Percentiles rank a stretch among this genome's conserved stretches.
Evolutionary conservation across 2,888 invertebrate genomes (phyloP).

Genomic region (Bursaphelenchus okinawaensis): DNA sequence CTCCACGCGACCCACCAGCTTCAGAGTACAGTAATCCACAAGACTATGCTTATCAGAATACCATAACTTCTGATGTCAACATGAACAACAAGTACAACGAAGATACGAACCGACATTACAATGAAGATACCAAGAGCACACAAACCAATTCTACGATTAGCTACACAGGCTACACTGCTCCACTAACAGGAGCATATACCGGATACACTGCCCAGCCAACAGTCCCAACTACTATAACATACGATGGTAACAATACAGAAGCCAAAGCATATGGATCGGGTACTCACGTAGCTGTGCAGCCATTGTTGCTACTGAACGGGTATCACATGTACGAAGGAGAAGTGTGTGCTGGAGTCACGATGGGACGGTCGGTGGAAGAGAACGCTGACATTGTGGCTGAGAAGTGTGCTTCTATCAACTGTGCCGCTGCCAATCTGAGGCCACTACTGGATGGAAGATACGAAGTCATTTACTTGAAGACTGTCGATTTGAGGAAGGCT

Average conservation of each 20-base stretch:
- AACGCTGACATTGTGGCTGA: neutral
- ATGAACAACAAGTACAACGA: too few relatives aligned
- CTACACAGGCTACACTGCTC: too few relatives aligned
- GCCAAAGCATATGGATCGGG: neutral
- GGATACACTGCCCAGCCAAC: too few relatives aligned
- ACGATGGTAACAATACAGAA: too few relatives aligned
- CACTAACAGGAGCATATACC: too few relatives aligned
- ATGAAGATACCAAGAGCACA: too few relatives aligned
- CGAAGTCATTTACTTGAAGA: constrained; percentile 7
- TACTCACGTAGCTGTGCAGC: neutral
- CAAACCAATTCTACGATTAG: too few relatives aligned
- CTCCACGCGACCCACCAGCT: neutral
- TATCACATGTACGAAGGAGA: constrained; percentile 8
- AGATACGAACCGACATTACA: too few relatives aligned
- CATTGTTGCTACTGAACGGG: neutral
- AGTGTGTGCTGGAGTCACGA: constrained; percentile 12
- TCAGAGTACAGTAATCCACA: too few relatives aligned
- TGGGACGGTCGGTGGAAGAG: constrained; percentile 6
- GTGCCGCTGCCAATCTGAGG: constrained; percentile 12
- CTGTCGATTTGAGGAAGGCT: neutral
- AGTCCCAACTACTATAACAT: too few relatives aligned
- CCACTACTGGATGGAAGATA: neutral
- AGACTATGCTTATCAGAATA: too few relatives aligned
- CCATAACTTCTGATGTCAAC: too few relatives aligned
- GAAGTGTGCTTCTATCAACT: constrained; percentile 2